Base-by-base conservation (phyloP, 2,888 invertebrate species). In the Acanthosepion pharaonis region DNA sequence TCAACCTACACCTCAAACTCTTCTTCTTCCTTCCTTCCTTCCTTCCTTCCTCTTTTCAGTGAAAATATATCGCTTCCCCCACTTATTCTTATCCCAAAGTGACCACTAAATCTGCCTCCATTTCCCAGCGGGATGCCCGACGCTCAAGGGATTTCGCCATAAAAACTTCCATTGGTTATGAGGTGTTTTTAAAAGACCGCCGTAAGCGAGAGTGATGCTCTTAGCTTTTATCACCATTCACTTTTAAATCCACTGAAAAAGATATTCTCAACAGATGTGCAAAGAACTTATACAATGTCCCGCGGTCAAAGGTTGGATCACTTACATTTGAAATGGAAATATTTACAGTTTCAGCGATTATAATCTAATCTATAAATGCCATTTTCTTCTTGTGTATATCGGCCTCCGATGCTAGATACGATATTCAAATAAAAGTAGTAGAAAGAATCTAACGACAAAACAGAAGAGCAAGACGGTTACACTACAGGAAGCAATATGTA, bases 71-170 rank as follows among this genome's bases (percentile, higher is more conserved):
- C n/a, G 9, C 78, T 4, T 15, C 33, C 15, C 15, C n/a, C 33
- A 11, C 1, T 11, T 18, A 9, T 33, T 15, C 78, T 78, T 78
- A 78, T 78, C n/a, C 78, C n/a, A n/a, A 78, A 78, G 78, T 78
- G 78, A 78, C 78, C 78, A 78, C 78, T 78, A 78, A 78, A 78
- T n/a, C n/a, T 78, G n/a, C n/a, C 11, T 78, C 78, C n/a, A n/a
- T 15, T 78, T 78, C 78, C 78, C 78, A 78, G 18, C 78, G n/a
- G 78, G 78, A n/a, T 23, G 33, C 78, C 78, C 15, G 15, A 33
- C 78, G 78, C 78, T 78, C 78, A n/a, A n/a, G 78, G n/a, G 78
- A 78, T n/a, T 78, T 33, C 18, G n/a, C n/a, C 78, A 78, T 78
- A 78, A 78, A 78, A 78, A 78, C n/a, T 33, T 78, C 15, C 59